Evolutionary conservation across 2,888 invertebrate genomes (phyloP).

Genomic region (Eulithis prunata): DNA sequence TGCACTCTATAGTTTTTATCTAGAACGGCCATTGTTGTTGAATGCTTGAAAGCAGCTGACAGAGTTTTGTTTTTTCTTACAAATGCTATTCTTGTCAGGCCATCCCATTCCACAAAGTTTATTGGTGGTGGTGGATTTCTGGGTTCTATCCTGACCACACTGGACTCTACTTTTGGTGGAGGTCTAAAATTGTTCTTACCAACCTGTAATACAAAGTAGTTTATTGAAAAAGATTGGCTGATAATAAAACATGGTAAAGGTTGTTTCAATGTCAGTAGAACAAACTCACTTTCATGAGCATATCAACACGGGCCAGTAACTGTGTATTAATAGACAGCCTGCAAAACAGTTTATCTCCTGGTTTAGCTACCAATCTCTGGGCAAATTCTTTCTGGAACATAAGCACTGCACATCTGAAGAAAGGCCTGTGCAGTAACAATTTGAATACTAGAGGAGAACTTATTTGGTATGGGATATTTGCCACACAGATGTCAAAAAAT

Average conservation of each 20-base stretch:
- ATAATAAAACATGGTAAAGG: background rate
- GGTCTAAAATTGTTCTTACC: constrained; percentile 99
- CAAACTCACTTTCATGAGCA: constrained; percentile 93
- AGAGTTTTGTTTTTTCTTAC: constrained; percentile 98
- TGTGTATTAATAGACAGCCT: constrained; percentile 98
- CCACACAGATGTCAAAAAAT: constrained; percentile 98
- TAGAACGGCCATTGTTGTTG: constrained; percentile 91
- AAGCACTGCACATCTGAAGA: constrained; percentile 96
- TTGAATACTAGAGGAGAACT: constrained; percentile 98
- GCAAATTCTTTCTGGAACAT: constrained; percentile 99
- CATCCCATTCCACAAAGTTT: constrained; percentile 99
- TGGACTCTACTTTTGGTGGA: constrained; percentile 99
- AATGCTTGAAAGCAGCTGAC: constrained; percentile 94
- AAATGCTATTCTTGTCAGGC: constrained; percentile 97
- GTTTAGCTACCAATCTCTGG: constrained; percentile 96
- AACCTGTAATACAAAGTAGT: constrained; percentile 82
- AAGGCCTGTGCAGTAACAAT: constrained; percentile 92
- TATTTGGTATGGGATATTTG: constrained; percentile 99
- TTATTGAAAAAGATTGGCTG: too few species aligned
- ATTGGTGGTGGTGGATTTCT: constrained; percentile 98
- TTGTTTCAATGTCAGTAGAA: constrained; percentile 14
- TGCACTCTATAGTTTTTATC: constrained; percentile 96
- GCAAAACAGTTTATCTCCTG: constrained; percentile 98
- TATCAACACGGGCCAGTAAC: constrained; percentile 95
- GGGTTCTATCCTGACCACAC: constrained; percentile 98